phyloP scores from a whole-genome alignment of 2,888 invertebrate species.

The Leuctra nigra region DNA sequence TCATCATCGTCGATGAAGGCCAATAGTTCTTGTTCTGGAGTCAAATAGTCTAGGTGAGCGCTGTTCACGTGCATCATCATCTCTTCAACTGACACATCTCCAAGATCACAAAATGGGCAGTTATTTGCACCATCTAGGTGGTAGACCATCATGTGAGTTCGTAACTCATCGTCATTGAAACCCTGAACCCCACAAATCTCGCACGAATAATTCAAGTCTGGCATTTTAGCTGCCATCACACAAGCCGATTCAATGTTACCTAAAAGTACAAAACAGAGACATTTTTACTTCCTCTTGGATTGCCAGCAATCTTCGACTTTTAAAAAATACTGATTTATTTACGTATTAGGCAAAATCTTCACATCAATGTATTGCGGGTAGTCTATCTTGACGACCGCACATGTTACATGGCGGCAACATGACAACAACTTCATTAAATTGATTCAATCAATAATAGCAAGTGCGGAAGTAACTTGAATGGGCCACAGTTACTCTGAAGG shows the following conservation, averaged over 20 bases:
- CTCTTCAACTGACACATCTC: slow-evolving; percentile 61
- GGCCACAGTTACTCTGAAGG: neutral
- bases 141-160: slow-evolving; percentile 67
- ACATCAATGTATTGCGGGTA: neutral
- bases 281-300: too few species aligned
- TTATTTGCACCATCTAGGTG: slow-evolving; percentile 72
- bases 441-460: neutral
- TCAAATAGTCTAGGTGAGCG: slow-evolving; percentile 76
- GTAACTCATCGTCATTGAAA: slow-evolving; percentile 69
- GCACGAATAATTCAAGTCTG: slow-evolving; percentile 61
- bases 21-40: slow-evolving; percentile 70
- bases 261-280: too few species aligned
- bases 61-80: slow-evolving; percentile 73
- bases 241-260: too few species aligned
- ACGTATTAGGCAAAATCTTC: too few species aligned
- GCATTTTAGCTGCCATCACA: slow-evolving; percentile 47
- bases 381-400: neutral
- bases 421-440: neutral
- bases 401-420: neutral
- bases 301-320: too few species aligned
- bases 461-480: neutral
- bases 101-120: slow-evolving; percentile 77
- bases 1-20: slow-evolving; percentile 69
- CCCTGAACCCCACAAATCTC: slow-evolving; percentile 83
- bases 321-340: too few species aligned